Evolutionary conservation across 2,888 invertebrate genomes (phyloP), one percentile per base, ranked within the genome.

Genomic region (Trachelus troglodyta): DNA sequence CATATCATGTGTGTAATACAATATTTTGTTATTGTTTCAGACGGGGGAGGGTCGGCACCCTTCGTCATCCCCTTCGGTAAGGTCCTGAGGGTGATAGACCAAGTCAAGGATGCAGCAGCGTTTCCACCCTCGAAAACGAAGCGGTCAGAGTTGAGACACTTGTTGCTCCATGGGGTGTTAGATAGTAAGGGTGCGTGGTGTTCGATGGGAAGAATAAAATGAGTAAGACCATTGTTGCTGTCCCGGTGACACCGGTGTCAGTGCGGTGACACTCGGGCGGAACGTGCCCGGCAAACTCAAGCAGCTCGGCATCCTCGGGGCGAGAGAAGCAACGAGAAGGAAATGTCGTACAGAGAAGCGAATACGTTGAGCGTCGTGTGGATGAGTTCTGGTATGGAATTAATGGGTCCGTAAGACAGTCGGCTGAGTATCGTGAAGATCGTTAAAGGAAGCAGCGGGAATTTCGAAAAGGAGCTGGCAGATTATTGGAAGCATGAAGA

Each of bases 141-240:
- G 78, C 80, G 78, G 81, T 78, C 82, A 79, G 81, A 76, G 80
- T 80, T 79, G 78, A 81, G 83, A 82, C 83, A 84, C 83, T 84
- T 83, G 84, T 84, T 83, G 84, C 84, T 80, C 80, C 81, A 79
- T 34, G 76, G 77, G 81, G 79, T 77, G 73, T 68, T 82, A 79
- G 71, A 31, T 31, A 31, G 31, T 71, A 34, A 31, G 71, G 31
- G 71, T 34, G 71, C 71, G 71, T 34, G 71, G 71, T 15, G 71
- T 31, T 71, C 71, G 71, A 71, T 71, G 71, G 71, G 31, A 31
- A 74, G 69, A 76, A 76, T 78, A 79, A 81, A 79, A 81, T 81
- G 81, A 73, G 69, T 40, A 11, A 69, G 68, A 73, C 78, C 56
- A 23, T 9, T 78, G 76, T 35, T 78, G 79, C 35, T 56, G 68